Conservation (phyloP, 1,140 invertebrate genomes). For the Limonius californicus region DNA sequence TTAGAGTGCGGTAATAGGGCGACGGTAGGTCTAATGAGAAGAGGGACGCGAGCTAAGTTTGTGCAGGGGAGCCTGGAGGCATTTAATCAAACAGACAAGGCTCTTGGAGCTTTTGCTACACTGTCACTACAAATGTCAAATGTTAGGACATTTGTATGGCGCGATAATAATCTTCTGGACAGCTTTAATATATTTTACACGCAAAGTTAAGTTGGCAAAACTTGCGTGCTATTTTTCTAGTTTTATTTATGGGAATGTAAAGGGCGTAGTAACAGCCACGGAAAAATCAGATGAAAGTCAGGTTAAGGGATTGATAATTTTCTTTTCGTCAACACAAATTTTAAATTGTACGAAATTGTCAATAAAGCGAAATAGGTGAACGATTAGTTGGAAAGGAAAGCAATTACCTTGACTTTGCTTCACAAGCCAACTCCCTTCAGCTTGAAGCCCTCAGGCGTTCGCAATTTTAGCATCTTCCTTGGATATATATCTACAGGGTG, state of each 20-base stretch:
- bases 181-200: conserved; percentile 22
- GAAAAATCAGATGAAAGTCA: too few species aligned
- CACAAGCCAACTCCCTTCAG: too few species aligned
- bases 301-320: too few species aligned
- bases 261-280: background rate
- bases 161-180: conserved; percentile 29
- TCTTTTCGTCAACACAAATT: too few species aligned
- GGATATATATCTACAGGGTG: too few species aligned
- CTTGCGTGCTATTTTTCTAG: background rate
- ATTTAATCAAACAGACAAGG: conserved; percentile 28
- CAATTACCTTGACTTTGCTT: background rate
- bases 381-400: background rate
- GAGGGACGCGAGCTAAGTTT: conserved; percentile 13
- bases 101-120: conserved; percentile 17
- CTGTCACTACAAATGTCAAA: conserved; percentile 30
- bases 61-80: conserved; percentile 14
- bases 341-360: background rate
- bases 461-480: too few species aligned
- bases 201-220: background rate
- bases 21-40: conserved; percentile 21
- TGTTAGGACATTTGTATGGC: conserved; percentile 29
- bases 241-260: background rate
- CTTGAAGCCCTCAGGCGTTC: too few species aligned
- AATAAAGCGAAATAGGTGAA: background rate
- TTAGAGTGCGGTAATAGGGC: conserved; percentile 15